Evolutionary conservation across 2,888 invertebrate genomes (phyloP).

Genomic region (Ecdyonurus torrentis): DNA sequence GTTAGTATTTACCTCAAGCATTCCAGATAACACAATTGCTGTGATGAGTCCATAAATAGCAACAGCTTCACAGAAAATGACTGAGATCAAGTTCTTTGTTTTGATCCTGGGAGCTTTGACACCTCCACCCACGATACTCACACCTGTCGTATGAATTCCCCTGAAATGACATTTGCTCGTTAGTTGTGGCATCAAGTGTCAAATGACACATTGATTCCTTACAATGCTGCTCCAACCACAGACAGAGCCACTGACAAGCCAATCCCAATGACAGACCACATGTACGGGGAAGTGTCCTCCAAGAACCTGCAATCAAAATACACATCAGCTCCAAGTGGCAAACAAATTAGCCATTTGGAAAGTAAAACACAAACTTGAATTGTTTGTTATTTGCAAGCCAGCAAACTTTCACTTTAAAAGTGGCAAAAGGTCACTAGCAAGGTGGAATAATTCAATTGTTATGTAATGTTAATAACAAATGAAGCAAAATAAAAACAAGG

Average conservation of each 20-base stretch:
- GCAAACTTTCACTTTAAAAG: too few relatives aligned
- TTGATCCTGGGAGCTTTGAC: slow-evolving; percentile 97
- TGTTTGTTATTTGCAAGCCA: too few relatives aligned
- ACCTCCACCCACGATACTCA: slow-evolving; percentile 92
- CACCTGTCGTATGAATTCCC: slow-evolving; percentile 94
- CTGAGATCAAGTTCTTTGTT: slow-evolving; percentile 98
- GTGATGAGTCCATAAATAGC: slow-evolving; percentile 99
- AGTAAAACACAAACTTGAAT: too few relatives aligned
- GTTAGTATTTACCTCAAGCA: slow-evolving; percentile 41
- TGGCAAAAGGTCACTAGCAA: too few relatives aligned
- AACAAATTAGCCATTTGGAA: too few relatives aligned
- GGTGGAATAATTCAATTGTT: too few relatives aligned
- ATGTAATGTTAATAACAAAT: too few relatives aligned
- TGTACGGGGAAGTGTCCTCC: slow-evolving; percentile 75
- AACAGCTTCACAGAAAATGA: slow-evolving; percentile 99
- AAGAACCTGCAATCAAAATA: slow-evolving; percentile 47
- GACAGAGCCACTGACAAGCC: slow-evolving; percentile 53
- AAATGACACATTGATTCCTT: too few relatives aligned
- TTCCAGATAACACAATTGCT: slow-evolving; percentile 88
- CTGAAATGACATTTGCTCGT: too few relatives aligned
- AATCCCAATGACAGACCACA: slow-evolving; percentile 93
- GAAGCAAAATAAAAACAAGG: too few relatives aligned
- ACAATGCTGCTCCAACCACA: slow-evolving; percentile 51
- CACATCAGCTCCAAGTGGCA: neutral
- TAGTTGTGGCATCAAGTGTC: too few relatives aligned